Percentiles rank a stretch among this genome's conserved stretches.
Conservation (phyloP, 2,113 vertebrate genomes). For the Megatriorchis doriae region DNA sequence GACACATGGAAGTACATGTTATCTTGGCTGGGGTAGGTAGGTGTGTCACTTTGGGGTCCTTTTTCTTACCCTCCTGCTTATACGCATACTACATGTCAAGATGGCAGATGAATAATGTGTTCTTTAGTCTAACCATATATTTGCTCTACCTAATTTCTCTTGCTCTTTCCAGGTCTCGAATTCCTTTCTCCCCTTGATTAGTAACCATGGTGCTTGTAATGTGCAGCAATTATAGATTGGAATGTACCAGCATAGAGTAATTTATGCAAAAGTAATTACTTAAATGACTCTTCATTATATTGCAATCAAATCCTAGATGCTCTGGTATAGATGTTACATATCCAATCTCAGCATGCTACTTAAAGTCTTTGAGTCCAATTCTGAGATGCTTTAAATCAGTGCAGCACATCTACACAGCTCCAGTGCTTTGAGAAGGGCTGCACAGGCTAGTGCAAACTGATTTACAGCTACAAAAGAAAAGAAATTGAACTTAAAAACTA, state of each 20-base stretch:
- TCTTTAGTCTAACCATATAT: background rate
- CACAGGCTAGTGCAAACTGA: background rate
- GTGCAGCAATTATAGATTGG: constrained; percentile 57
- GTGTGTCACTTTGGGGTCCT: background rate
- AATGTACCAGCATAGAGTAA: constrained; percentile 58
- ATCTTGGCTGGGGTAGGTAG: background rate
- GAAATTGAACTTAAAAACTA: background rate
- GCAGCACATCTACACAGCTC: background rate
- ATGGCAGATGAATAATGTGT: background rate
- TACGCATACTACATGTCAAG: background rate
- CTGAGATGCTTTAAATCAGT: constrained; percentile 25
- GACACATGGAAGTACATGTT: background rate
- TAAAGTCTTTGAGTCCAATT: constrained; percentile 12
- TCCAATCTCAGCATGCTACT: constrained; percentile 23
- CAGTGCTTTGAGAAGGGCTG: background rate
- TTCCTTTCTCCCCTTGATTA: constrained; percentile 59
- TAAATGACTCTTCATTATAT: constrained; percentile 71
- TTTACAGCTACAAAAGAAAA: background rate
- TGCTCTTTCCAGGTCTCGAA: constrained; percentile 19
- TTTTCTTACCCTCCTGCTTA: background rate
- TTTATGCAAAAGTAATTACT: constrained; percentile 72
- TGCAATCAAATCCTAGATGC: constrained; percentile 67
- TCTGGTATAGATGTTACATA: constrained; percentile 52
- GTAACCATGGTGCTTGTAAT: constrained; percentile 66
- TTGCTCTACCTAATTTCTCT: constrained; percentile 27